Conservation (phyloP, 2,113 vertebrate genomes). For the Sorex araneus region DNA sequence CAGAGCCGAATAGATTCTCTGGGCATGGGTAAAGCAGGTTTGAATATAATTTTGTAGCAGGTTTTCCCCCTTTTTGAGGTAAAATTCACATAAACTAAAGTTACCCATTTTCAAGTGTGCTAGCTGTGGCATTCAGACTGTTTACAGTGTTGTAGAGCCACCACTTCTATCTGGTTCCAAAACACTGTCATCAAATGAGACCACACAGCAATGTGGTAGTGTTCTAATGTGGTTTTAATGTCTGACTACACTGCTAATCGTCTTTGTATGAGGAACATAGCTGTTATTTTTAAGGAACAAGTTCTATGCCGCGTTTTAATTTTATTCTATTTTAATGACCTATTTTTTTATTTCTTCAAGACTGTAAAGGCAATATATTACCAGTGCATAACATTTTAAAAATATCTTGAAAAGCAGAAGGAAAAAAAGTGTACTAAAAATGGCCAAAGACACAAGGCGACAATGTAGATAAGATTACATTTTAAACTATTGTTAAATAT, state of each 20-base stretch:
- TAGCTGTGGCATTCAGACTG: background rate
- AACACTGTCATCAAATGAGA: slow-evolving; percentile 31
- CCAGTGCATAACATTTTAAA: background rate
- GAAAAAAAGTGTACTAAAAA: background rate
- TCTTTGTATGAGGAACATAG: slow-evolving; percentile 3
- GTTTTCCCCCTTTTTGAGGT: background rate
- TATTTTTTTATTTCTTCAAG: background rate
- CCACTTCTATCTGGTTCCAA: background rate
- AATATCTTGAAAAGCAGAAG: background rate
- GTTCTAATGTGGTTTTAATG: background rate
- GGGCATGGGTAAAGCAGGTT: background rate
- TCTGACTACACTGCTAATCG: background rate
- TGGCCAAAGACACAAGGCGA: background rate
- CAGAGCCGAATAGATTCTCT: background rate
- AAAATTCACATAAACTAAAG: slow-evolving; percentile 8
- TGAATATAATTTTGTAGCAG: background rate
- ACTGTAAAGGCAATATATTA: background rate
- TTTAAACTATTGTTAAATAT: background rate
- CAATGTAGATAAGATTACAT: background rate
- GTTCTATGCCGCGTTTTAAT: background rate
- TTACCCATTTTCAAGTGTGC: background rate
- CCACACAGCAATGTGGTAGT: background rate
- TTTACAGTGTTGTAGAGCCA: background rate
- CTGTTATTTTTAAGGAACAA: background rate
- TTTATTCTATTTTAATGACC: slow-evolving; percentile 22